Conservation (phyloP, 2,113 vertebrate genomes). For the Xenotilapia flavipinnis region DNA sequence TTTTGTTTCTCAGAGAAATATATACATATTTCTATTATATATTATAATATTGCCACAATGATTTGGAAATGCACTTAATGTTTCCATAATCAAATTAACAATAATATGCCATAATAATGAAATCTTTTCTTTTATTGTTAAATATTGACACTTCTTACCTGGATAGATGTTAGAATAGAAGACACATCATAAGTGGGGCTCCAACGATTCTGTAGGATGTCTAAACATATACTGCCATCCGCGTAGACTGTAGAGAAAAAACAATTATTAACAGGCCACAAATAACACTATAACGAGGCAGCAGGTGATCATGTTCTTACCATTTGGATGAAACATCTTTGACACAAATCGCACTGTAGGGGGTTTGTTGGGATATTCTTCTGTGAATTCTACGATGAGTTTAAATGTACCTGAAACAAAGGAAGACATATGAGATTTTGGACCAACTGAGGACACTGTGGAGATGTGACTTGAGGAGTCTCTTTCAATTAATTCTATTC, state of each 20-base stretch:
- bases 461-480: background rate
- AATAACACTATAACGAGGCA: background rate
- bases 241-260: slow-evolving; percentile 83
- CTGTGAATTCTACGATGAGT: slow-evolving; percentile 97
- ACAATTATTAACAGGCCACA: background rate
- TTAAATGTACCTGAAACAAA: slow-evolving; percentile 90
- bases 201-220: slow-evolving; percentile 98
- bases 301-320: slow-evolving; percentile 63
- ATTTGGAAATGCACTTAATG: background rate
- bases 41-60: background rate
- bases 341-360: slow-evolving; percentile 98
- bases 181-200: slow-evolving; percentile 98
- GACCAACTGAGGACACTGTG: background rate
- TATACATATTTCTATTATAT: background rate
- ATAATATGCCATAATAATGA: background rate
- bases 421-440: background rate
- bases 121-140: background rate
- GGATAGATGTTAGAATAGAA: slow-evolving; percentile 98
- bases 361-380: slow-evolving; percentile 98
- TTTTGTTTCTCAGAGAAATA: background rate
- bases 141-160: slow-evolving; percentile 71
- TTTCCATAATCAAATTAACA: background rate
- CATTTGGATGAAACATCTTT: slow-evolving; percentile 99
- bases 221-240: slow-evolving; percentile 99
- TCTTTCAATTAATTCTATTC: background rate